A percentile compares a stretch with the other conserved stretches of the same genome.
Evolutionary conservation across 2,113 vertebrate species (phyloP).

Genomic region (Pantherophis guttatus): DNA sequence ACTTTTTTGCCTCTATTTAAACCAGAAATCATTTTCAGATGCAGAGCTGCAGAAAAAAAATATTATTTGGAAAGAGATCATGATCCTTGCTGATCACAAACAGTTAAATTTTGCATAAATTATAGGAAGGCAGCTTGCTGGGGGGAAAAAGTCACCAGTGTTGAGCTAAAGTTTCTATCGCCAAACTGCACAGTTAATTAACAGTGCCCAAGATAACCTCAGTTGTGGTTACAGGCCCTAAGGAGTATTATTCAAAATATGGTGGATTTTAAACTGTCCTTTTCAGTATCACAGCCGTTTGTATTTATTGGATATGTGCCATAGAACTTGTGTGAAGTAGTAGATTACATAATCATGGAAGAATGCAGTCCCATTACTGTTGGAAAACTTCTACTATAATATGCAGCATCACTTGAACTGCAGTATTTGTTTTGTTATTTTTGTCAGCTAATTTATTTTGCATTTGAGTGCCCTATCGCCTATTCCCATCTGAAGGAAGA

Average conservation of each 20-base stretch:
- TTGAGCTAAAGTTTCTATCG: not conserved
- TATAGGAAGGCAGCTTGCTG: not conserved
- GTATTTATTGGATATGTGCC: constrained; percentile 36
- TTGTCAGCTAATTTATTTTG: not conserved
- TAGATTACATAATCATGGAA: constrained; percentile 55
- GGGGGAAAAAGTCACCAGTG: not conserved
- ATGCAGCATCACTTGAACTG: not conserved
- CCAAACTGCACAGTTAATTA: not conserved
- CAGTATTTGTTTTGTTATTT: not conserved
- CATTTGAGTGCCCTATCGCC: not conserved
- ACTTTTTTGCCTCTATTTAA: not conserved
- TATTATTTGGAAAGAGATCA: not conserved
- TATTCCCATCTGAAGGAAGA: not conserved
- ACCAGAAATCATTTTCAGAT: not conserved
- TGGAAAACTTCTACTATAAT: constrained; percentile 23
- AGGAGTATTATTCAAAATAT: constrained; percentile 5
- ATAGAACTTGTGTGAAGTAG: constrained; percentile 36
- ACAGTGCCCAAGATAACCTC: not conserved
- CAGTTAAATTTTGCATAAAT: not conserved
- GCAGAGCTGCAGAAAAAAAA: not conserved
- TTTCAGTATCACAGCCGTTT: constrained; percentile 29
- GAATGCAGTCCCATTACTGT: constrained; percentile 53
- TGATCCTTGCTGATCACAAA: not conserved
- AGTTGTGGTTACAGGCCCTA: not conserved
- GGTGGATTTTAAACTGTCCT: constrained; percentile 2